Base-by-base conservation (phyloP, 2,888 invertebrate genomes). In the Alcis repandata region DNA sequence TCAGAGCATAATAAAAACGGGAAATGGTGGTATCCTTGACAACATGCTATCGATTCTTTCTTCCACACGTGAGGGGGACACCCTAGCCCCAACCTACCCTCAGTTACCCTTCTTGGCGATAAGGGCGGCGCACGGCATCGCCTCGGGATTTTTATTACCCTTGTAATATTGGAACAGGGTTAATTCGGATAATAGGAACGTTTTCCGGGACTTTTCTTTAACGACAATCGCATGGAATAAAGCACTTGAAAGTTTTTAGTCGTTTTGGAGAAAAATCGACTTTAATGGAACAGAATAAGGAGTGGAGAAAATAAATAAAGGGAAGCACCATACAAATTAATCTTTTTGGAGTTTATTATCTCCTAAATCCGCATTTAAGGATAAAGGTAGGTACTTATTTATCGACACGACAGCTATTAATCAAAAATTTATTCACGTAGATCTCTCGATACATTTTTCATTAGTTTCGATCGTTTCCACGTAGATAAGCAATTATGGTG, bases 31-130 rank as follows among this genome's bases (percentile, higher is more conserved):
- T 72, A 67, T 72, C 72, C 72, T 65, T 70, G 72, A 60, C 62
- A 56, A 71, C 70, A 58, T 63, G 64, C 71, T 74, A 76, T 76
- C 67, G 76, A 76, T 74, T 70, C 71, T n/a, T 11, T 33, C 45
- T 38, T 43, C 33, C 61, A 52, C 68, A 53, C 53, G 60, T 54
- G 68, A 63, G 73, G 74, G 72, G 61, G 67, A 49, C 63, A 59
- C 73, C 70, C 68, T 69, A 45, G 27, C 56, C 20, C 54, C 13
- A 20, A 38, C 17, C 36, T 53, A 49, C 49, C 56, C 63, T 49
- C 45, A 36, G 7, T 20, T 56, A 57, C 57, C 57, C 63, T 59
- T 13, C 63, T 59, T 13, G n/a, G 45, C 54, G 45, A 22, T 32
- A 63, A 61, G 59, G 57, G 27, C 60, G 53, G 58, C 52, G 27